Base-by-base conservation (phyloP, 2,797 vertebrate species). In the Notolabrus celidotus region DNA sequence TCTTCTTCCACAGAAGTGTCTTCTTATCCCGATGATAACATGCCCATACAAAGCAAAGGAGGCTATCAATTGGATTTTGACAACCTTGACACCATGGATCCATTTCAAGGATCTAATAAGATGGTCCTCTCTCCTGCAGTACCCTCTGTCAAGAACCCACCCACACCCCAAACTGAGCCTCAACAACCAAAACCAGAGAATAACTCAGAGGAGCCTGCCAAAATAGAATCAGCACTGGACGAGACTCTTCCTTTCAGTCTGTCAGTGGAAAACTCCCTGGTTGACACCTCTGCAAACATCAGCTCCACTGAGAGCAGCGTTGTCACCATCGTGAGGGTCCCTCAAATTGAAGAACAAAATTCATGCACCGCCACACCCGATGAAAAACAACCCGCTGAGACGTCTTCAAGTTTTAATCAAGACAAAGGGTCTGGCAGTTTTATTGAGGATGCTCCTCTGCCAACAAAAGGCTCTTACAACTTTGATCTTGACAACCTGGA, bases 21-120 rank as follows among this genome's bases (percentile, higher is more conserved):
- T 0, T 80, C 84, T 34, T 90, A 80, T 71, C 86, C 89, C 2
- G 94, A 93, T 7, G 94, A 95, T 41, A 53, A 93, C 31, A 92
- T 93, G 78, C 93, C 92, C 2, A 90, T 95, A 77, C 91, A 79
- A 81, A 95, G 90, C 83, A 90, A 84, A 83, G 95, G 95, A 63
- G 89, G 86, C n/a, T 95, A 96, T 74, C 80, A 55, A 17, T 55
- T 96, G 59, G 90, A 95, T 83, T 93, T 84, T 20, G 80, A 92
- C 39, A 87, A 92, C 83, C 84, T 93, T 4, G 89, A 94, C 1
- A 38, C 59, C 1, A 71, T 91, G 0, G 19, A 88, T 80, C 94
- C 94, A 16, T 92, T 94, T 62, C 67, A 89, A 69, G 65, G 76
- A 0, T 90, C 90, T 4, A 69, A 47, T 58, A 85, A 74, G 22